These are phyloP conservation scores for Drosophila bipectinata DNA, from an alignment of 1,140 invertebrate species.

Conservation along the genomic window DNA sequence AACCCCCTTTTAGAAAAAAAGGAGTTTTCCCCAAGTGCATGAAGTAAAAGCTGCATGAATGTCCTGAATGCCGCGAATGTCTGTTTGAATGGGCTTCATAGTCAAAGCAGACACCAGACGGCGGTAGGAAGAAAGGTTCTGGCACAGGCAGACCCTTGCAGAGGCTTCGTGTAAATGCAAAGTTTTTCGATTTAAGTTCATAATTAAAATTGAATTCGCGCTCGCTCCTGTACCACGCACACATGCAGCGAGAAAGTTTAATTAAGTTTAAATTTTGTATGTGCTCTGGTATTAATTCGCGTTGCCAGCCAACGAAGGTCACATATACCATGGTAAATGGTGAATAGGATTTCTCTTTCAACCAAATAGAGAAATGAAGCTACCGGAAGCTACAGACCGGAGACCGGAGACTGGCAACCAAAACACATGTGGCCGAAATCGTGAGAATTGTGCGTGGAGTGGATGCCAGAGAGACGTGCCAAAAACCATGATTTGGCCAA, in stretches of 20 bases:
- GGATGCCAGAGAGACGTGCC: conserved; percentile 45
- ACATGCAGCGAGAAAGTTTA: conserved; percentile 59
- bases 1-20: neutral
- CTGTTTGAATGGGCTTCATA: conserved; percentile 62
- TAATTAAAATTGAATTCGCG: conserved; percentile 73
- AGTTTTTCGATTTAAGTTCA: conserved; percentile 83
- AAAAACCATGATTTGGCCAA: conserved; percentile 69
- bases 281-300: conserved; percentile 57
- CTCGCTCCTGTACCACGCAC: conserved; percentile 20
- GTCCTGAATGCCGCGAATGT: conserved; percentile 60
- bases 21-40: conserved; percentile 13
- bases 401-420: conserved; percentile 5
- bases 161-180: conserved; percentile 55
- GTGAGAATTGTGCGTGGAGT: conserved; percentile 20
- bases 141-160: conserved; percentile 14
- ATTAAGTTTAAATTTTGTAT: conserved; percentile 76
- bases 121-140: conserved; percentile 12
- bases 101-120: conserved; percentile 53
- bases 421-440: conserved; percentile 26
- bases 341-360: conserved; percentile 29
- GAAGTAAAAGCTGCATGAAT: conserved; percentile 46
- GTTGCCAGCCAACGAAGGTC: conserved; percentile 56
- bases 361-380: conserved; percentile 3
- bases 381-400: neutral
- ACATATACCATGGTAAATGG: conserved; percentile 22